phyloP scores from a whole-genome alignment of 2,113 vertebrate genomes.

The Falco punctatus region DNA sequence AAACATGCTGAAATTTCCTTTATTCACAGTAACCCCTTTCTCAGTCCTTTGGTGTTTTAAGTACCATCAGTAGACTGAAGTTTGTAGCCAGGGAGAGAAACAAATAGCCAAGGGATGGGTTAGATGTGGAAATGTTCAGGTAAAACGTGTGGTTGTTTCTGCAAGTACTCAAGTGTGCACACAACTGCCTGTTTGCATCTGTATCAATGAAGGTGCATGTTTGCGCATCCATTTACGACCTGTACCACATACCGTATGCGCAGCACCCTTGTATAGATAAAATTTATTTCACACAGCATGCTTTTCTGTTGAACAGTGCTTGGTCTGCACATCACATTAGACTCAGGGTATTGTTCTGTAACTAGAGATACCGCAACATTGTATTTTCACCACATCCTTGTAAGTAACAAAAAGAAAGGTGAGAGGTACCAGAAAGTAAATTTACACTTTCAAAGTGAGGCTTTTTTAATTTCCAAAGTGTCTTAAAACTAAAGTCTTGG shows the following conservation, averaged over 20 bases:
- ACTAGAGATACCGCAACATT: fast-evolving
- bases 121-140: background rate
- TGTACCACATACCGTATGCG: fast-evolving
- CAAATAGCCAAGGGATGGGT: background rate
- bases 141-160: background rate
- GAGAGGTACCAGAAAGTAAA: background rate
- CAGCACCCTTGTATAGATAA: fast-evolving
- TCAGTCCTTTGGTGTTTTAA: background rate
- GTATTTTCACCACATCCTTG: background rate
- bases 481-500: background rate
- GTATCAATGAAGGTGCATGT: fast-evolving
- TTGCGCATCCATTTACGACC: fast-evolving
- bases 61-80: background rate
- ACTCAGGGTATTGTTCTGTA: background rate
- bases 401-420: background rate
- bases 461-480: background rate
- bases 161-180: background rate
- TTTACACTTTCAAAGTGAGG: background rate
- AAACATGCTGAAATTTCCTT: conserved; percentile 15
- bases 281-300: fast-evolving
- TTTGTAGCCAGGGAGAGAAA: background rate
- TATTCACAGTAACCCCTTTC: background rate
- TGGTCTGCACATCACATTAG: fast-evolving
- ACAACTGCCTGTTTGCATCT: background rate
- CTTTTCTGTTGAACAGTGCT: background rate